Evolutionary conservation across 2,113 vertebrate genomes (phyloP), one percentile per base, ranked within the genome.

Genomic region (Cinclus cinclus): DNA sequence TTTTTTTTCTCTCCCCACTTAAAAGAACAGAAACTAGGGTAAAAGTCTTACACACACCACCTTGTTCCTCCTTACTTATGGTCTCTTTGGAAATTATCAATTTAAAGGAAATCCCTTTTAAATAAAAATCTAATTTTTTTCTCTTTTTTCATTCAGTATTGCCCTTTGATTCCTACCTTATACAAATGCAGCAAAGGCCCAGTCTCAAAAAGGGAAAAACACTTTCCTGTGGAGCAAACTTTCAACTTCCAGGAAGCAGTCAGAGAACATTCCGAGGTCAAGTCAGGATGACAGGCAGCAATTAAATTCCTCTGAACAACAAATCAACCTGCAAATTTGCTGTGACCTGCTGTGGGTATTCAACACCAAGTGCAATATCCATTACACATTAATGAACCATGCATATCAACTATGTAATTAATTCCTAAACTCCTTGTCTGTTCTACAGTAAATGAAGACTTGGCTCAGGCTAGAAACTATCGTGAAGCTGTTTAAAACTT

Each of bases 331-430:
- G 8, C 27, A 95, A 64, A 35, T 95, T 62, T 58, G 85, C 60
- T 95, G 25, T 62, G 88, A 95, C 90, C 67, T 50, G 63, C 59
- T 58, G 56, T 18, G 30, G 18, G 59, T 67, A 65, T 69, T 90
- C 78, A 68, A 78, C 71, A 47, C 50, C n/a, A 90, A 80, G 65
- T 70, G 56, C 55, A 88, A 87, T 33, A 80, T 60, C 83, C 39
- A 46, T 95, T 94, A 93, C 94, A 90, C 85, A 90, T 95, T 97
- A 92, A 97, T 92, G 73, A 97, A 70, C 89, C 68, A 81, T 78
- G 92, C 79, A 83, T 75, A 96, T 94, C 90, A 86, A 75, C 69
- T 30, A 68, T 28, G 47, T 62, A 94, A 94, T 95, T 96, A 96
- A 96, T 97, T 97, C 88, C 74, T 88, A 77, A 87, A 63, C 37